Evolutionary conservation across 2,888 invertebrate genomes (phyloP), one percentile per base, ranked within the genome.

Genomic region (Dinocampus coccinellae): DNA sequence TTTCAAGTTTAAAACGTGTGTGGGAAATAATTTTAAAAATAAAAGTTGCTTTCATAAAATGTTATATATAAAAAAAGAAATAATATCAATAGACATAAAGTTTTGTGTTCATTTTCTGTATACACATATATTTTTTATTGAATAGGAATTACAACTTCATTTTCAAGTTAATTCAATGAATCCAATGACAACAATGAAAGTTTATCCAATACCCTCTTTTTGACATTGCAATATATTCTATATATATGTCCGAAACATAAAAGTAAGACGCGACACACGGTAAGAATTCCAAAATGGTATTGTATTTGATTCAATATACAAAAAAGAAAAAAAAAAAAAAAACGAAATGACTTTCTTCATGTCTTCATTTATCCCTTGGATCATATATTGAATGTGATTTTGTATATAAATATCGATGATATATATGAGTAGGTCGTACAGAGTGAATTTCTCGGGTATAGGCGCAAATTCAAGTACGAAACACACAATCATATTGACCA

Each of bases 381-480:
- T 36, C 36, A 36, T 10, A 36, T 47, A 47, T 47, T 47, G 47
- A 47, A 47, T 47, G 16, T 47, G 47, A 16, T 16, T 47, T n/a
- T 20, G 7, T 47, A 47, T 47, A 47, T 16, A 47, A n/a, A 16
- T 7, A n/a, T 16, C 16, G 3, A 36, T 36, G 10, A 47, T n/a
- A 16, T 7, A 47, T 39, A 11, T 47, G 47, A 16, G 47, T 47
- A n/a, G 47, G 47, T 7, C 16, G 16, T 1, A n/a, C n/a, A 7
- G 76, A 80, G 81, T 82, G 80, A 81, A 83, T 83, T 82, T 80
- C 80, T 80, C 78, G 80, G 75, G 76, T 78, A 69, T 77, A 64
- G 73, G 72, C 76, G 76, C 76, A 76, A 79, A 78, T 77, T 69
- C 71, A 73, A 73, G 75, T 75, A 72, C 53, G 74, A 73, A 74